A percentile compares a stretch with the other conserved stretches of the same genome.
Conservation (phyloP, 2,113 vertebrate species). For the Phyllostomus hastatus region DNA sequence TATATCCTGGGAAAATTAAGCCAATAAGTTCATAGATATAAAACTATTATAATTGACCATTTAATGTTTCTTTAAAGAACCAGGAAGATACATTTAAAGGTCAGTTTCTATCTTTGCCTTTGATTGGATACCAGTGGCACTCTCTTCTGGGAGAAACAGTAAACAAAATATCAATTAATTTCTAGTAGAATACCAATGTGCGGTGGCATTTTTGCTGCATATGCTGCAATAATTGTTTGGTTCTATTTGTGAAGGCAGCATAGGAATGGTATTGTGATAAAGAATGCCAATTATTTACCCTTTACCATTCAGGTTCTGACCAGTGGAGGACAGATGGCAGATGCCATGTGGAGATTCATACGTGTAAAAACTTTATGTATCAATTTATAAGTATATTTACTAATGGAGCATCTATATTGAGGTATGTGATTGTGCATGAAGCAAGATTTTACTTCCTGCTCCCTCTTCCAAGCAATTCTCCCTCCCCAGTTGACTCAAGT, state of each 20-base stretch:
- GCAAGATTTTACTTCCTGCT: background rate
- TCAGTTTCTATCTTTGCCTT: background rate
- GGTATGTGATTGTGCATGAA: background rate
- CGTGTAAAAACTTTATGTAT: background rate
- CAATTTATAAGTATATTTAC: background rate
- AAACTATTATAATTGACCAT: background rate
- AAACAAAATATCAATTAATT: background rate
- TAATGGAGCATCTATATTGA: background rate
- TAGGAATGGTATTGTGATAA: background rate
- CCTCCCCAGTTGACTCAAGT: background rate
- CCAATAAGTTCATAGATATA: background rate
- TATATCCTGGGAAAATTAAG: background rate
- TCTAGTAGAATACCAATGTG: background rate
- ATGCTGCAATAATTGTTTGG: background rate
- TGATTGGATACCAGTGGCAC: background rate
- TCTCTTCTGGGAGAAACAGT: background rate
- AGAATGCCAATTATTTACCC: background rate
- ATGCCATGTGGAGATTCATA: background rate
- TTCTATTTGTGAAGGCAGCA: background rate
- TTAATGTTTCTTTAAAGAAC: background rate
- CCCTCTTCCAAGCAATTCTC: background rate
- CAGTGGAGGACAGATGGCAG: background rate
- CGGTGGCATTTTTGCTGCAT: background rate
- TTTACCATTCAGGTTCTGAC: background rate
- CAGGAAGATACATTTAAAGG: background rate